Conservation (phyloP, 2,888 invertebrate genomes). For the Osedax frankpressi region DNA sequence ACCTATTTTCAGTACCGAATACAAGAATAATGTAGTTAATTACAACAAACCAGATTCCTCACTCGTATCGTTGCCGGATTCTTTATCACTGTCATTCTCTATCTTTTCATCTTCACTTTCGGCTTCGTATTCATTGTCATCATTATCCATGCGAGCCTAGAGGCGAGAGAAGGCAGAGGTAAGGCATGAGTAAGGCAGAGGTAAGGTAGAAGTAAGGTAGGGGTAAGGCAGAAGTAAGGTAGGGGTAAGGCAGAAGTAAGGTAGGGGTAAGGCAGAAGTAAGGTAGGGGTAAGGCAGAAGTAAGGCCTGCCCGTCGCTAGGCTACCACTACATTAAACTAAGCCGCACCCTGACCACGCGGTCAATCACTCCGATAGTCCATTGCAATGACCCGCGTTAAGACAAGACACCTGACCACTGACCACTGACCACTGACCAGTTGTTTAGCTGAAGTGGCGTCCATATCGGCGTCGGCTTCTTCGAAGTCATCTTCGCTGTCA, state of each 20-base stretch:
- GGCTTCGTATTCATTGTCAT: not conserved
- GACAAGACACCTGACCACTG: too few species aligned
- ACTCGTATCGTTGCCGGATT: not conserved
- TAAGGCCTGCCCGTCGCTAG: too few species aligned
- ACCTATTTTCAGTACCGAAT: too few species aligned
- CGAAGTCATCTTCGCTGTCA: not conserved
- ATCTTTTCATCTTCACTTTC: not conserved
- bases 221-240: not conserved
- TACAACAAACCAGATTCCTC: too few species aligned
- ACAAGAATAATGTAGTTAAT: too few species aligned
- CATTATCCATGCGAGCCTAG: conserved; percentile 3
- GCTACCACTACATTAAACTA: too few species aligned
- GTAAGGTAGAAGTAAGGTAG: not conserved
- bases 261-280: too few species aligned
- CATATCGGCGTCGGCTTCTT: not conserved
- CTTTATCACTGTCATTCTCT: not conserved
- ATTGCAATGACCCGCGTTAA: too few species aligned
- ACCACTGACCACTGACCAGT: not conserved
- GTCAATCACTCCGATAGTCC: too few species aligned
- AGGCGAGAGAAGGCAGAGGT: not conserved
- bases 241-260: not conserved
- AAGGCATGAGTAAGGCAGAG: not conserved
- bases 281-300: too few species aligned
- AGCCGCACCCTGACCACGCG: too few species aligned
- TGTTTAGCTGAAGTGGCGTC: not conserved